Conservation (phyloP, 2,797 vertebrate genomes). For the Jordanella pulchra region DNA sequence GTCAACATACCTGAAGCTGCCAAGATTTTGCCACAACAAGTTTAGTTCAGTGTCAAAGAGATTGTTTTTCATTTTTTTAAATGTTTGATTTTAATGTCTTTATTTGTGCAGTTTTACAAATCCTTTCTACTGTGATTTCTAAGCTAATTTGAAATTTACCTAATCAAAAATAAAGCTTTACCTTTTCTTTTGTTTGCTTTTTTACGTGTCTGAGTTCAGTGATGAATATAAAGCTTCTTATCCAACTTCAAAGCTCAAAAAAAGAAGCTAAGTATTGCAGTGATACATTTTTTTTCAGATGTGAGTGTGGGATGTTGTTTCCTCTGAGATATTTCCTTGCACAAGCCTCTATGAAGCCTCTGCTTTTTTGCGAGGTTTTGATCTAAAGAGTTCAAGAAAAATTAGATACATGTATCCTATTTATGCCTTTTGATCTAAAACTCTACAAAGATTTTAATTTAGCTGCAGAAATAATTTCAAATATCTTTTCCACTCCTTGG, state of each 20-base stretch:
- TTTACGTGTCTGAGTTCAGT: too few relatives aligned
- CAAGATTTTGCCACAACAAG: conserved; percentile 32
- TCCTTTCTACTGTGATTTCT: neutral
- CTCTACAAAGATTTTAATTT: too few relatives aligned
- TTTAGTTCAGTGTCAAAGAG: neutral
- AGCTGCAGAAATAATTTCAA: too few relatives aligned
- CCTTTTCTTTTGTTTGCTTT: neutral
- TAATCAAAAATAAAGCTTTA: neutral
- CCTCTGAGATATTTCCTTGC: neutral
- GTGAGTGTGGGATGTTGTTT: conserved; percentile 6
- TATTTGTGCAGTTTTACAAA: conserved; percentile 9
- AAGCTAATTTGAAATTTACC: neutral
- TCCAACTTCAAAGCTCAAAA: neutral
- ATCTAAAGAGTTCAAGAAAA: too few relatives aligned
- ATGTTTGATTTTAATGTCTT: conserved; percentile 7
- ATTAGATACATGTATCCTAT: too few relatives aligned
- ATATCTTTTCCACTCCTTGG: neutral
- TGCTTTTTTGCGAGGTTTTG: neutral
- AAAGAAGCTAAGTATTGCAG: neutral
- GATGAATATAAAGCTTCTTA: neutral
- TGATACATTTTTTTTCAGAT: conserved; percentile 1
- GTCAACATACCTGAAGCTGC: conserved; percentile 12
- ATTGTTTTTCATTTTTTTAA: conserved; percentile 1
- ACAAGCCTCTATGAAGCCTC: neutral
- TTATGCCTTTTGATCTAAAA: too few relatives aligned